phyloP scores from a whole-genome alignment of 2,797 vertebrate genomes.

The Coendou prehensilis region DNA sequence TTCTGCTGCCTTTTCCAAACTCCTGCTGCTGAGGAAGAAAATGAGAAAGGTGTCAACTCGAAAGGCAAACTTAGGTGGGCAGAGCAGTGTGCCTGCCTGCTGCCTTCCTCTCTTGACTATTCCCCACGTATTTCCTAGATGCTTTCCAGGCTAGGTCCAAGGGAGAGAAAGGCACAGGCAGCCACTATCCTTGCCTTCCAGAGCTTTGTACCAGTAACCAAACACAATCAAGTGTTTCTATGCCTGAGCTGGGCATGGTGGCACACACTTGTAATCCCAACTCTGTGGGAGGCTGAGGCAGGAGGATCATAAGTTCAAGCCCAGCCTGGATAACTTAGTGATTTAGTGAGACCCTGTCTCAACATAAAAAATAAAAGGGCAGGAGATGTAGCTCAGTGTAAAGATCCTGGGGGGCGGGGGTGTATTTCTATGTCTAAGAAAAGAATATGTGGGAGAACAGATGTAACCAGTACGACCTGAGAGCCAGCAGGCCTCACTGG shows the following conservation, averaged over 20 bases:
- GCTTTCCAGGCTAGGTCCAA: not conserved
- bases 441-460: not conserved
- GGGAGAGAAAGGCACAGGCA: not conserved
- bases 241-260: not conserved
- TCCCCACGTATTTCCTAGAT: not conserved
- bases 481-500: not conserved
- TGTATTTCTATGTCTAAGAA: not conserved
- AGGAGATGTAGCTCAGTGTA: not conserved
- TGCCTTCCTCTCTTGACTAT: not conserved
- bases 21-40: not conserved
- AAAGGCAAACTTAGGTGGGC: not conserved
- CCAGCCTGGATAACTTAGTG: not conserved
- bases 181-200: not conserved
- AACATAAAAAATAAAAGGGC: not conserved
- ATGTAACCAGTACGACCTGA: not conserved
- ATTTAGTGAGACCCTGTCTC: not conserved
- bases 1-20: slow-evolving; percentile 55
- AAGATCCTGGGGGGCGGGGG: not conserved
- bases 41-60: not conserved
- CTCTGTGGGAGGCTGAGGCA: not conserved
- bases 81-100: not conserved
- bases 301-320: not conserved
- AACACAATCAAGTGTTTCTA: not conserved
- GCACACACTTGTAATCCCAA: not conserved
- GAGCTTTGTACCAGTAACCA: not conserved